Evolutionary conservation across 2,113 vertebrate species (phyloP), one percentile per base, ranked within the genome.

Genomic region (Pomatostomus ruficeps): DNA sequence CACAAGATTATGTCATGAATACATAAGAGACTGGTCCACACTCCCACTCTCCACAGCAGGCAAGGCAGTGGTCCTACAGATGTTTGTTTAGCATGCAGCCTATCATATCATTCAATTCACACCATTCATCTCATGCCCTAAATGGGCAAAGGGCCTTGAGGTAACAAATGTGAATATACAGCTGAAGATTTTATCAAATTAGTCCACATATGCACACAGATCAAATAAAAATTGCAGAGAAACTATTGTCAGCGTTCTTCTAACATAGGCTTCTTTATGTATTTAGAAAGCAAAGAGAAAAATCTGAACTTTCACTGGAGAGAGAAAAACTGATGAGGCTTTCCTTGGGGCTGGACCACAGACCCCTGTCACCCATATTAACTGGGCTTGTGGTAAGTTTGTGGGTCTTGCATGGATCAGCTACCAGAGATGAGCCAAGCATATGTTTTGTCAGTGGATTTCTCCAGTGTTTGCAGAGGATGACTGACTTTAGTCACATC

Each of bases 101-200:
- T 43, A 19, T n/a, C n/a, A n/a, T 0, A 0, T 57, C 83, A 49
- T 17, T 91, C 33, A 61, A 24, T 42, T 72, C 42, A 91, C 7
- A 71, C 6, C 9, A 16, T 61, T 23, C 0, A 0, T 22, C 22
- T 65, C 61, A 8, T 42, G 12, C 21, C 23, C 20, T 45, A 42
- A 66, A 11, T 16, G 5, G 25, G 12, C 20, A 86, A 84, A 88
- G 12, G 23, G 19, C 36, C 23, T 71, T 61, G 25, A 2, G 0
- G 19, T 35, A 66, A 82, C 10, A 82, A 82, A 87, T 22, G 6
- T 33, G 48, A 75, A 46, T 20, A 21, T n/a, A 14, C 9, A 36
- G 20, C 35, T 75, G 14, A 54, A 80, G 11, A 19, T 58, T 63
- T 38, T 19, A 31, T 78, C 28, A 38, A 42, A 83, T 35, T 6